Base-by-base conservation (phyloP, 2,888 invertebrate species). In the Ichneumoninae sp. region DNA sequence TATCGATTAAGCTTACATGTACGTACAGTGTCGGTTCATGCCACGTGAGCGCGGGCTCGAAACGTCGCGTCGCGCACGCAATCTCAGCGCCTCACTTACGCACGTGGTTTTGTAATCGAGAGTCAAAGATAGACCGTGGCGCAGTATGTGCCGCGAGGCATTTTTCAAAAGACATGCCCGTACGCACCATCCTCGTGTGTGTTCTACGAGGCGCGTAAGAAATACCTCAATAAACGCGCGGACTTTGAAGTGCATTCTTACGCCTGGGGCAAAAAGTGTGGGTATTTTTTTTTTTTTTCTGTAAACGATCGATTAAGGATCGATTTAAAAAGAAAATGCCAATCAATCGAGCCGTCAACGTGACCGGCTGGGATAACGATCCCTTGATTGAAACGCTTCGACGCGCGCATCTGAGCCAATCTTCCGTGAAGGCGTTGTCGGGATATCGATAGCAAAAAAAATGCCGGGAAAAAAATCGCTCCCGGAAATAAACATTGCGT, bases 321-420 rank as follows among this genome's bases (percentile, higher is more conserved):
- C 50, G 50, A 69, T 69, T 50, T 30, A 33, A 71, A 71, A 36
- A 52, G 19, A 54, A 10, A 40, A 10, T 33, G 33, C 5, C 33
- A 33, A 33, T 40, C 40, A 40, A 52, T 70, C 70, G 70, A 52
- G 52, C 52, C 52, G 70, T 70, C 70, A 70, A 70, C 36, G n/a
- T n/a, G 40, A 40, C 10, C 40, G 40, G 10, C 40, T 40, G 40
- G 40, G 40, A 63, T 19, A 40, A n/a, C 33, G 75, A 40, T 75
- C 22, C 44, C 77, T 57, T 70, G n/a, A 36, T 60, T 52, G 47
- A 52, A 52, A 52, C 52, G n/a, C 52, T 52, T 52, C n/a, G 52
- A n/a, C 5, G 52, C 16, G n/a, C 5, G n/a, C 16, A 52, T 52
- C 52, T 16, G 52, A 52, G n/a, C 52, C n/a, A 52, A 52, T 52